Evolutionary conservation across 2,797 vertebrate genomes (phyloP), one percentile per base, ranked within the genome.

Genomic region (Ciconia nigra): DNA sequence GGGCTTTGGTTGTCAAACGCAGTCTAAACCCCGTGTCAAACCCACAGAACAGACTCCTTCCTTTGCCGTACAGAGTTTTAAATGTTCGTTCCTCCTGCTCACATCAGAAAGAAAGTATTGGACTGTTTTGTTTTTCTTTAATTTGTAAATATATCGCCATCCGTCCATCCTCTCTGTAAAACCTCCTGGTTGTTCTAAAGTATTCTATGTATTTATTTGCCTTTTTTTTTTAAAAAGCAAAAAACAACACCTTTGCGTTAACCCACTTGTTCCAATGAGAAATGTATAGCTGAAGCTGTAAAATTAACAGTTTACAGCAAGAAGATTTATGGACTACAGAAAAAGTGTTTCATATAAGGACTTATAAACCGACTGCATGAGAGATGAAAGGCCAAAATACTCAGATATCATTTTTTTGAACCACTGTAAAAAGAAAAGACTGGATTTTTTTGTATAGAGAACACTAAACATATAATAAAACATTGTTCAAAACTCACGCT

Each of bases 381-480:
- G 96, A 95, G 96, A 97, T 44, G 94, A 95, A 93, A 98, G 97
- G 97, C 97, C 97, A 97, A 98, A 98, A 90, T 95, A 98, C 97
- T 97, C 97, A 87, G 96, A 98, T 89, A 82, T 95, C 55, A 3
- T 94, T 96, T 97, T 93, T 98, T 96, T 93, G 94, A 97, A 98
- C 97, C 97, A 98, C 97, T 98, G 97, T 98, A 97, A 97, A 97
- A 98, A 96, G 11, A 95, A 93, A 86, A 93, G 21, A 96, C 90
- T 66, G 97, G 96, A 96, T 96, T 98, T 98, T 98, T 98, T 98
- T 98, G 98, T 98, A 98, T 98, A 98, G 97, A 98, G 95, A 98
- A 98, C 98, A 98, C 98, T 98, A 98, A 98, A 98, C 97, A 61
- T 97, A 97, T 97, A 98, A 98, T 98, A 98, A 98, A 98, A 95